Evolutionary conservation across 2,888 invertebrate genomes (phyloP), one percentile per base, ranked within the genome.

Genomic region (Tridacna gigas): DNA sequence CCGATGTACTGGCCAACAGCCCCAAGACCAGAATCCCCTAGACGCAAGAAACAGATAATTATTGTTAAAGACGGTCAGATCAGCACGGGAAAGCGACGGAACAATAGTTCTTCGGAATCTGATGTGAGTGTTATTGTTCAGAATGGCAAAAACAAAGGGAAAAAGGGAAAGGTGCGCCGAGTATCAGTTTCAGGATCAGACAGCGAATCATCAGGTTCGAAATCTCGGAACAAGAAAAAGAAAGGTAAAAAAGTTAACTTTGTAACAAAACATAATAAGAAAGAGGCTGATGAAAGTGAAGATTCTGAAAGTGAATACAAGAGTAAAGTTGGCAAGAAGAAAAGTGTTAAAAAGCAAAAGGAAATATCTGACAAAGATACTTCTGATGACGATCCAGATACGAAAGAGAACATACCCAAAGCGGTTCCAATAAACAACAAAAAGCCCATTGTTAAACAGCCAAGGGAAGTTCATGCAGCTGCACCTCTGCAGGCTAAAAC

Each of bases 101-200:
- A 77, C 51, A 71, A 69, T 20, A 79, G 80, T 25, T 79, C 79
- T 56, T 85, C 87, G 45, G 85, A 82, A 51, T 85, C 87, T 15
- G 87, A 87, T 26, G 71, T 87, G 13, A 87, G 78, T 77, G 77
- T 87, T n/a, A 74, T 87, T 20, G 82, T 87, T 2, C 78, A 79
- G 60, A 26, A 56, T 22, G 71, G 63, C 0, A 78, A 75, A 15
- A 47, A 48, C n/a, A 83, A 78, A 28, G 26, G 47, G 0, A 77
- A 74, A 26, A 80, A 80, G 37, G 78, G 76, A 45, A 86, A 82
- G 28, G 63, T 79, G 4, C 71, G 69, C 48, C 45, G 47, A n/a
- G 51, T 71, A 12, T 71, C 71, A 0, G 25, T 51, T 13, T 86
- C 86, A 15, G 86, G 83, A 45, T 77, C 75, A 20, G 82, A 82